Evolutionary conservation across 2,113 vertebrate genomes (phyloP).

Genomic region (Sardina pilchardus): DNA sequence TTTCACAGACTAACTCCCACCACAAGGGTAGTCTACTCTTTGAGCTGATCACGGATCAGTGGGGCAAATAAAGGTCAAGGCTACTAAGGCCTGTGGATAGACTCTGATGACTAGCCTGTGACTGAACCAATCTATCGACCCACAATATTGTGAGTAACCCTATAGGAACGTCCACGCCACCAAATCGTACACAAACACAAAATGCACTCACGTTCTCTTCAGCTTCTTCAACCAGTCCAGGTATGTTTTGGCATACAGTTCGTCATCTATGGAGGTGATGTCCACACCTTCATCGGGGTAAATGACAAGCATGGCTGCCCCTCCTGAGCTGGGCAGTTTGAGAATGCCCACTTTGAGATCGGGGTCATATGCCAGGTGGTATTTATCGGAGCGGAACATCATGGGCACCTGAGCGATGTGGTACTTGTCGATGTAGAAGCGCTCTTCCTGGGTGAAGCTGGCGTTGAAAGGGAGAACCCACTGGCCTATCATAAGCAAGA

Average conservation of each 20-base stretch:
- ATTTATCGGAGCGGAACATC: constrained; percentile 81
- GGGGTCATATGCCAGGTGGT: constrained; percentile 79
- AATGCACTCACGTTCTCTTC: constrained; percentile 69
- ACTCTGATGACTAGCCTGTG: too few relatives aligned
- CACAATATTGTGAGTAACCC: too few relatives aligned
- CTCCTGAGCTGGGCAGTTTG: constrained; percentile 79
- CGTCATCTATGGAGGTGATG: constrained; percentile 77
- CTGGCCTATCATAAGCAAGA: constrained; percentile 64
- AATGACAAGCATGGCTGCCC: constrained; percentile 80
- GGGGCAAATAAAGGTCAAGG: too few relatives aligned
- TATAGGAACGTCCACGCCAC: neutral
- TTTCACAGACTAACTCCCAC: too few relatives aligned
- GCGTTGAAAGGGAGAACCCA: constrained; percentile 79
- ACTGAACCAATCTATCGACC: too few relatives aligned
- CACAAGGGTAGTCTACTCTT: neutral
- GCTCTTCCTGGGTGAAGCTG: constrained; percentile 69
- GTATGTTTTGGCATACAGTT: constrained; percentile 76
- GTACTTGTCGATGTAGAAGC: constrained; percentile 84
- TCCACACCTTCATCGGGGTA: constrained; percentile 79
- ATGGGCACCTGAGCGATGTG: constrained; percentile 78
- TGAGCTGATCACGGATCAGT: neutral
- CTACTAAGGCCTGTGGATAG: too few relatives aligned
- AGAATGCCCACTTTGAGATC: constrained; percentile 76
- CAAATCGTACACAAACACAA: neutral
- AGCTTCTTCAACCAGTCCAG: constrained; percentile 79